These are phyloP conservation scores for Actinostola sp. DNA, from an alignment of 92 coral and sea anemone species.

Conservation along the genomic window DNA sequence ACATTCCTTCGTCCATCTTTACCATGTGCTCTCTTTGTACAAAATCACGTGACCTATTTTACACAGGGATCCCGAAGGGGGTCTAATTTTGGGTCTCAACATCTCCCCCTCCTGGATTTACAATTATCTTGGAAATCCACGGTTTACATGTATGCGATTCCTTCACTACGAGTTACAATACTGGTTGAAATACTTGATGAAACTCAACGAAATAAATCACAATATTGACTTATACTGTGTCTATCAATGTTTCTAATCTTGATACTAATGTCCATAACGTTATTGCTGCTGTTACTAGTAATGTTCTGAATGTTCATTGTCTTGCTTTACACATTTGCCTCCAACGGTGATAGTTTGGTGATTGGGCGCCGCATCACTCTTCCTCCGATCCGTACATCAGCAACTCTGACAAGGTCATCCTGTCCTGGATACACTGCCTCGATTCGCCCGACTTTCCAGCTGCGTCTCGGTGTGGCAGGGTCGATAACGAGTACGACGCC, in stretches of 20 bases:
- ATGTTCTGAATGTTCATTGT: conserved; percentile 14
- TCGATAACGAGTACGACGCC: conserved; percentile 55
- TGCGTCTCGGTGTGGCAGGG: conserved; percentile 44
- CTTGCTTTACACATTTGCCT: conserved; percentile 4
- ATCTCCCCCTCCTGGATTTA: conserved; percentile 48
- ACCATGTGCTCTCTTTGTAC: too few species aligned
- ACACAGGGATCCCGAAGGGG: conserved; percentile 13
- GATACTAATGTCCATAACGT: background rate
- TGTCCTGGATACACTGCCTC: conserved; percentile 44
- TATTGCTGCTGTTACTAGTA: background rate
- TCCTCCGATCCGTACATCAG: conserved; percentile 27
- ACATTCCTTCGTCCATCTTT: too few species aligned
- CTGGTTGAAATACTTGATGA: background rate
- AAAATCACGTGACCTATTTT: conserved; percentile 28
- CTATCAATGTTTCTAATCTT: background rate
- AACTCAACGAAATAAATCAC: background rate
- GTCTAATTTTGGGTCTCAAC: background rate
- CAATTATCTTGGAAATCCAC: too few species aligned
- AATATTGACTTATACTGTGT: background rate
- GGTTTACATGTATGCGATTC: conserved; percentile 13
- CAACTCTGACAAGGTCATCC: conserved; percentile 55
- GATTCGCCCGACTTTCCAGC: conserved; percentile 61
- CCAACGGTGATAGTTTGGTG: conserved; percentile 45
- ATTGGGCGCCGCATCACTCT: conserved; percentile 52
- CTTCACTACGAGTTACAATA: background rate